These are phyloP conservation scores for Pemphredon lugubris DNA, from an alignment of 2,888 invertebrate species.

Conservation along the genomic window DNA sequence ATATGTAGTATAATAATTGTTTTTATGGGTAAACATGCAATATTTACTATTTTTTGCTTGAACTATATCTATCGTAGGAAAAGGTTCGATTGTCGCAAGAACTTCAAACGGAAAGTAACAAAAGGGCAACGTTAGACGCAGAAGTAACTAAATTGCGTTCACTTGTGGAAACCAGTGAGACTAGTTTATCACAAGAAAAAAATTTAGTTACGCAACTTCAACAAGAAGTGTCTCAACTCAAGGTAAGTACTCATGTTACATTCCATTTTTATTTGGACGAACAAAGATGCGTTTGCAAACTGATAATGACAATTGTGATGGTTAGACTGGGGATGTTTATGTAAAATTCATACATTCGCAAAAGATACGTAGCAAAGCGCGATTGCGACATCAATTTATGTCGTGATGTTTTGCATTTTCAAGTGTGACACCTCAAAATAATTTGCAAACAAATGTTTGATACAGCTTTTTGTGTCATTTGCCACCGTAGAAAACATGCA, in stretches of 20 bases:
- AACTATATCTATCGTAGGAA: conserved; percentile 80
- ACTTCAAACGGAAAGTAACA: conserved; percentile 79
- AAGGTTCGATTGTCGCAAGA: conserved; percentile 80
- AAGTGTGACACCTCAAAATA: too few relatives aligned
- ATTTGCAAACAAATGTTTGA: too few relatives aligned
- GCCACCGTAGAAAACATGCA: not conserved
- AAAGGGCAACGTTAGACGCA: conserved; percentile 64
- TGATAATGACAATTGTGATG: too few relatives aligned
- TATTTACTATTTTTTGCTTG: not conserved
- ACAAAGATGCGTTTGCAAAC: too few relatives aligned
- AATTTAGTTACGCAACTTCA: conserved; percentile 68
- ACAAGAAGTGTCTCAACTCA: conserved; percentile 72
- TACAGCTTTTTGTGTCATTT: too few relatives aligned
- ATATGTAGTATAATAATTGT: too few relatives aligned
- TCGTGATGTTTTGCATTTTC: too few relatives aligned
- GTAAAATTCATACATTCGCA: too few relatives aligned
- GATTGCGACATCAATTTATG: too few relatives aligned
- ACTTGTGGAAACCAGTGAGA: conserved; percentile 68
- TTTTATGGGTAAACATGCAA: not conserved
- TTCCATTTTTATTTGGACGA: not conserved
- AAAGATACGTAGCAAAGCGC: too few relatives aligned
- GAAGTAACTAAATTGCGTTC: conserved; percentile 71
- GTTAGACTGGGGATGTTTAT: too few relatives aligned
- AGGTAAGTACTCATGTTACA: conserved; percentile 65
- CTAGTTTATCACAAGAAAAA: conserved; percentile 67